Base-by-base conservation (phyloP, 2,797 vertebrate species). In the Chelon auratus region DNA sequence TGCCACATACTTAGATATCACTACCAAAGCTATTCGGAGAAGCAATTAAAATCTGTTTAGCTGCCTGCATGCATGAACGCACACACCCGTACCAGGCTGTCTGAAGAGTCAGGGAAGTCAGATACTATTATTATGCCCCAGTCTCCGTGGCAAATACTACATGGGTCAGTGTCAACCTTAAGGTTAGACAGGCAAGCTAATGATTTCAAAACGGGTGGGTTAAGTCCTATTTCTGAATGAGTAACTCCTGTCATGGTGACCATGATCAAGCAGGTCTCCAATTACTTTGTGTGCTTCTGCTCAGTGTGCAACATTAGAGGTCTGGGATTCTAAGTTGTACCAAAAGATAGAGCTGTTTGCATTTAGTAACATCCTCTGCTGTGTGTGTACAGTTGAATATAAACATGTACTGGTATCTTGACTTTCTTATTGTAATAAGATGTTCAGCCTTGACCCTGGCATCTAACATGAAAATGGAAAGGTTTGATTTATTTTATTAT, bases 31-130 rank as follows among this genome's bases (percentile, higher is more conserved):
- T 93, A 93, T 91, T 92, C 77, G 36, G 82, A 92, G 91, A 82
- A 77, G 90, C 90, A 92, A 93, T 93, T 93, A 92, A 92, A 93
- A 90, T 90, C 74, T 85, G 87, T 92, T 93, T 90, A 92, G 86
- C 90, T 85, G 77, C 75, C 84, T 68, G 85, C 86, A 86, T 86
- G 85, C 81, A 87, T 84, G 77, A 85, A 85, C 17, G 72, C 80
- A 62, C 82, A 62, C 84, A 77, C 76, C 77, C 89, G 82, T 82
- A 85, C 79, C 78, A 86, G 74, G 76, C 78, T 68, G 84, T 88
- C 75, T 84, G 76, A 90, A 71, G 81, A 89, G 87, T 80, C 77
- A 69, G 51, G 58, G 61, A 90, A 88, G 82, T 84, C 89, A 86
- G 72, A 88, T 84, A 70, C 91, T 92, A 93, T 91, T 92, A 91